Base-by-base conservation (phyloP, 1,140 invertebrate species). In the Zaprionus capensis region DNA sequence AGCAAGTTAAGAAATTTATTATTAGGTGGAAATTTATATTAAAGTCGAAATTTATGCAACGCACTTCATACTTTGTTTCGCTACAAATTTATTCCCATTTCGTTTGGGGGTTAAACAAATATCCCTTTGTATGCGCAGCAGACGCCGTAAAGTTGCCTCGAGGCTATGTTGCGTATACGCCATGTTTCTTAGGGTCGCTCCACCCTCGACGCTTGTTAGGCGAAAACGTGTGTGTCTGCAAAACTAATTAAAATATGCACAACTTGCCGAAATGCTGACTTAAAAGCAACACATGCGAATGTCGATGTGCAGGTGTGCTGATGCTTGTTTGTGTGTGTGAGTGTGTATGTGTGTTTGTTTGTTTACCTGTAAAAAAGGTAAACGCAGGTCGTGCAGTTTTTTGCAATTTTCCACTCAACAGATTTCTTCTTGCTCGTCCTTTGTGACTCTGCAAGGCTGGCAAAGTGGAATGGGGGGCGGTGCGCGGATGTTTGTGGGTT, bases 221-320 rank as follows among this genome's bases (percentile, higher is more conserved):
- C 41, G 56, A 73, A 67, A 66, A 67, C 67, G 59, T 72, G 83
- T 87, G 65, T 71, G 76, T 28, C 76, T 68, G 58, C 34, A 69
- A 87, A 87, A 87, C 83, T 88, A 87, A 87, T 87, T 87, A 83
- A 87, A 88, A 87, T 87, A 83, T 87, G 83, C 84, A 88, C 74
- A 87, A 83, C 84, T 87, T 88, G 84, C 81, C 80, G 80, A 87
- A 87, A 83, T 88, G 46, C 46, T 51, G 46, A 81, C 84, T 87
- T 82, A 72, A 81, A 61, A 71, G 73, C 64, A 63, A 62, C 76
- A 78, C 73, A 82, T 71, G 76, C 28, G 38, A 56, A 26, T 70
- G 65, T 69, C 28, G 51, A 1, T 58, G 31, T 22, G n/a, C 51
- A 56, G 28, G 9, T 31, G 9, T 31, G 15, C 15, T 41, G 38